Evolutionary conservation across 2,797 vertebrate species (phyloP).

Genomic region (Anguilla obscura): DNA sequence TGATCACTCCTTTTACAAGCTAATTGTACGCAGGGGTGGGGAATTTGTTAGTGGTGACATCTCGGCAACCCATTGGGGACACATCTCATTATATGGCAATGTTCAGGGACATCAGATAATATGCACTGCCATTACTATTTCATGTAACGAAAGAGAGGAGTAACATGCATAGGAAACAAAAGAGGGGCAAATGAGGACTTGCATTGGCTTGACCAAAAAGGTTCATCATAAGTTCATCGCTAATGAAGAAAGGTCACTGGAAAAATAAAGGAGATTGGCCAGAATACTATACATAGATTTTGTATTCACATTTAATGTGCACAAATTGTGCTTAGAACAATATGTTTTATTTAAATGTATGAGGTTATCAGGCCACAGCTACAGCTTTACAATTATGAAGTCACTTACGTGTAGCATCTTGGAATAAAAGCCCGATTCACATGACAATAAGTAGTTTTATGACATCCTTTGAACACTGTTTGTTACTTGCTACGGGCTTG

Average conservation of each 20-base stretch:
- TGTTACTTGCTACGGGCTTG: background rate
- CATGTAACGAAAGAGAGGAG: conserved; percentile 75
- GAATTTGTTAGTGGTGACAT: conserved; percentile 99
- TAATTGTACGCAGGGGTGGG: conserved; percentile 89
- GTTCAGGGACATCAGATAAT: conserved; percentile 99
- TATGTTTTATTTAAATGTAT: background rate
- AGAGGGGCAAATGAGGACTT: conserved; percentile 77
- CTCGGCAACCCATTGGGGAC: conserved; percentile 92
- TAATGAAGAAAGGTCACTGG: conserved; percentile 66
- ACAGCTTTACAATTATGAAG: background rate
- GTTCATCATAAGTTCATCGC: conserved; percentile 65
- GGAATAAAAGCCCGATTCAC: background rate
- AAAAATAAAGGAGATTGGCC: conserved; percentile 52
- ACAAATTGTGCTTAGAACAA: no score
- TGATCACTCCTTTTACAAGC: conserved; percentile 90
- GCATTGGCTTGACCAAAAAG: conserved; percentile 65
- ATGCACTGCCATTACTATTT: conserved; percentile 99
- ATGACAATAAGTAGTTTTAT: background rate
- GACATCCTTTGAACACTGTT: background rate
- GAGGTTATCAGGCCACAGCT: background rate
- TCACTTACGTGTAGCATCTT: background rate
- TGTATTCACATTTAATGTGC: background rate
- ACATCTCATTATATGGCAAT: conserved; percentile 96
- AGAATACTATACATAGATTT: background rate
- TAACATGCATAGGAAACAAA: conserved; percentile 71